Base-by-base conservation (phyloP, 2,888 invertebrate species). In the Lithophane socia region DNA sequence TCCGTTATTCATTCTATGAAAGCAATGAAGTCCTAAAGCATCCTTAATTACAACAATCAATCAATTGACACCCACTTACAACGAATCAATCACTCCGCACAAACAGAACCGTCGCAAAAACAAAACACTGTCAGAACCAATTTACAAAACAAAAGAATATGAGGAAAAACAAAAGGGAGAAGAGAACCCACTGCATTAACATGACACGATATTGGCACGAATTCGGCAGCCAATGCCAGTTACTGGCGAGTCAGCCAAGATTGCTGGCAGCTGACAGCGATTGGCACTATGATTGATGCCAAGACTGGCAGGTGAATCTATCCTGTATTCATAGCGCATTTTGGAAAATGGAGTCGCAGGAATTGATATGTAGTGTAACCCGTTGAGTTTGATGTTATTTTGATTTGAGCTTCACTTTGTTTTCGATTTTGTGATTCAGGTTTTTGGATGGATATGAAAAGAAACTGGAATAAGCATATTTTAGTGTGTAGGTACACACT, bases 241-340 rank as follows among this genome's bases (percentile, higher is more conserved):
- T 86, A 86, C 79, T 81, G 85, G 87, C 80, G 79, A 87, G 82
- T 85, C 77, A 77, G 82, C 80, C 77, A 89, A 89, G 90, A 89
- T 83, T 88, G 84, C 82, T 83, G 89, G 88, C 88, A 88, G 86
- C 90, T 90, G 92, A 92, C 93, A 90, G 90, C 88, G 90, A 94
- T 93, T 92, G 92, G 91, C 85, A 69, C 74, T 77, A 90, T 93
- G 93, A 94, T 92, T 90, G 93, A 93, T 93, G 88, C 79, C 81
- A 83, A 79, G 80, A 85, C 85, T 87, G 90, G 81, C 86, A 82
- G 82, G 82, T 85, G 83, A 80, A 71, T 82, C 79, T 73, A 83
- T 76, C 79, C 77, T 73, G 73, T 84, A 86, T 84, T 86, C 80
- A 86, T 87, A 68, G 81, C 64, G 67, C 69, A 77, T 70, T 78